Percentiles rank a stretch among this genome's conserved stretches.
phyloP scores from a whole-genome alignment of 1,140 invertebrate species.

The Harpegnathos saltator region DNA sequence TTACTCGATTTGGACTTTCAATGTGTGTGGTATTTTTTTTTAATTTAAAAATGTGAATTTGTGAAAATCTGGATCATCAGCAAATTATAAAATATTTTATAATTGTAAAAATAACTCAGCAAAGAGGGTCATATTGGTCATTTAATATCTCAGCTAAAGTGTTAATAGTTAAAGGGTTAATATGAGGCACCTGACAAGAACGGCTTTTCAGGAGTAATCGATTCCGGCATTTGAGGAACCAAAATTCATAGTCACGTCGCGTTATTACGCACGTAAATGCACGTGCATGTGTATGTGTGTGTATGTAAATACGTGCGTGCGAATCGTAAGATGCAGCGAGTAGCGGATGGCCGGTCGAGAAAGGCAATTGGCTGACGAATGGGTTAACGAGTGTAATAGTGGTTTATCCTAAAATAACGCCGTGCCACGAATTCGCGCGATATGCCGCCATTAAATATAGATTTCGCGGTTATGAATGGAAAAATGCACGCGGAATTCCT shows the following conservation, averaged over 20 bases:
- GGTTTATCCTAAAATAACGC: slow-evolving; percentile 73
- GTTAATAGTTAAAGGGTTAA: no score
- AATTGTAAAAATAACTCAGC: no score
- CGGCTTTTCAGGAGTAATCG: neutral
- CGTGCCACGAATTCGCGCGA: slow-evolving; percentile 73
- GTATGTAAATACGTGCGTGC: neutral
- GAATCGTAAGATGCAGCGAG: slow-evolving; percentile 29
- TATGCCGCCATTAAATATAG: slow-evolving; percentile 75
- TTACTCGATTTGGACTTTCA: no score
- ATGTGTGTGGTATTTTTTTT: no score
- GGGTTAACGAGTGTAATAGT: slow-evolving; percentile 52
- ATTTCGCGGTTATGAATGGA: slow-evolving; percentile 82
- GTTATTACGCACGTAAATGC: no score
- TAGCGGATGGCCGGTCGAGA: slow-evolving; percentile 13
- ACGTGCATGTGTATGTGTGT: no score
- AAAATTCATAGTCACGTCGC: neutral
- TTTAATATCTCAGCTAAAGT: no score
- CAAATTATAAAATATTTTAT: no score
- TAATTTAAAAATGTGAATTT: no score
- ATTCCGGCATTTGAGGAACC: neutral
- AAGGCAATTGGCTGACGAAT: slow-evolving; percentile 53
- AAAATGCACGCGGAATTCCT: slow-evolving; percentile 82
- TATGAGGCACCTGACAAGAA: neutral
- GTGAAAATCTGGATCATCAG: no score
- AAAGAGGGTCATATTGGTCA: no score